Percentiles rank a stretch among this genome's conserved stretches.
Conservation (phyloP, 2,797 vertebrate species). For the Sternotherus odoratus region DNA sequence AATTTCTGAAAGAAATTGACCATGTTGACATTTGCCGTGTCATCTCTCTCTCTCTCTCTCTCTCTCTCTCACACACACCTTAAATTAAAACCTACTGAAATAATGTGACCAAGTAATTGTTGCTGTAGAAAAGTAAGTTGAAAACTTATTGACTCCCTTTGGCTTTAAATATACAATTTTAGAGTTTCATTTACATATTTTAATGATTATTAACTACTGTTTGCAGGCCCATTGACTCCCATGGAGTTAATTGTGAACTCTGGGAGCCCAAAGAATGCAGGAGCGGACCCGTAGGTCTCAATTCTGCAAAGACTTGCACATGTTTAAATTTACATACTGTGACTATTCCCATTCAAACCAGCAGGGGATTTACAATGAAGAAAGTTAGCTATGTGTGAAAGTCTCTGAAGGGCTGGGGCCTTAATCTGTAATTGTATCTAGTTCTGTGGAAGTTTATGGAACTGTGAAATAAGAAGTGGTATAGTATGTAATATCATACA, state of each 20-base stretch:
- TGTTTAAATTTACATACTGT: background rate
- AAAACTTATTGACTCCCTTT: background rate
- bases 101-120: background rate
- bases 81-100: fast-evolving
- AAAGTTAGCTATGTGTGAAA: background rate
- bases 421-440: background rate
- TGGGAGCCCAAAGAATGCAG: background rate
- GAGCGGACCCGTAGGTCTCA: background rate
- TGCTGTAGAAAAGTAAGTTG: background rate
- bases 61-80: background rate
- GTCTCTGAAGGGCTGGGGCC: background rate
- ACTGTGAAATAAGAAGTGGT: background rate
- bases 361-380: background rate
- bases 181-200: background rate
- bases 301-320: background rate
- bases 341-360: background rate
- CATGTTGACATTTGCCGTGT: background rate
- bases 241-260: background rate
- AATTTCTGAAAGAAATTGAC: background rate
- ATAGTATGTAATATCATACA: constrained; percentile 12
- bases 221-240: fast-evolving
- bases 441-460: background rate
- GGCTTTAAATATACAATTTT: background rate
- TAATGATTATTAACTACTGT: background rate
- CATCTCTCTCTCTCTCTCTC: background rate